Evolutionary conservation across 2,797 vertebrate species (phyloP).

Genomic region (Fringilla coelebs): DNA sequence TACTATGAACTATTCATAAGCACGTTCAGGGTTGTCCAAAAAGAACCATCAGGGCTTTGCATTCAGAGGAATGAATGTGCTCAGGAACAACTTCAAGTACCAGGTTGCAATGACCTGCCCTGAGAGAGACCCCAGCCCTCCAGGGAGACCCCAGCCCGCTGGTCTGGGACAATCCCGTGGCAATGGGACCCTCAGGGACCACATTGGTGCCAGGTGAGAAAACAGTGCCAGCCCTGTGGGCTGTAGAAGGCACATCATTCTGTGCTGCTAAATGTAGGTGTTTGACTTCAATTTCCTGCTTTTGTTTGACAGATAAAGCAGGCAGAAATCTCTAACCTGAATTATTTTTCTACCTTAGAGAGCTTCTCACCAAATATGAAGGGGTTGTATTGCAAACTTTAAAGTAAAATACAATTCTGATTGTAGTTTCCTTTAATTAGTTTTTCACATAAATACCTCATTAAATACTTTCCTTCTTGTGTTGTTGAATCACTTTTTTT

Average conservation of each 20-base stretch:
- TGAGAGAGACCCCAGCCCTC: background rate
- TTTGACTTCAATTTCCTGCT: background rate
- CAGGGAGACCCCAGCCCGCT: accelerated
- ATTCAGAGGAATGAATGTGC: background rate
- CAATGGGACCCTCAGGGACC: background rate
- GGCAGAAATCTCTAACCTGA: background rate
- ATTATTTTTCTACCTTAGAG: background rate
- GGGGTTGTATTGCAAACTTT: background rate
- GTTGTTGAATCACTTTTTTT: background rate
- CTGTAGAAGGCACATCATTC: background rate
- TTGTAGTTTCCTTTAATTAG: background rate
- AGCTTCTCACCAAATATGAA: background rate
- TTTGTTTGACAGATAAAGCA: background rate
- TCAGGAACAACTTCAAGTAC: background rate
- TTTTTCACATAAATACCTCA: background rate
- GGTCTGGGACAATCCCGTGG: background rate
- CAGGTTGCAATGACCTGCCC: background rate
- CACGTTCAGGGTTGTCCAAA: background rate
- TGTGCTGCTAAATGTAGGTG: background rate
- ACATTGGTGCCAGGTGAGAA: background rate
- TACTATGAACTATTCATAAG: slow-evolving; percentile 65
- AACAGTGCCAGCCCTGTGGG: background rate
- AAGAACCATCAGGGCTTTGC: background rate
- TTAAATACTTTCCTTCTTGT: background rate
- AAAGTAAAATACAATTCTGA: background rate